Evolutionary conservation across 1,140 invertebrate species (phyloP).

Genomic region (Drosophila varians): DNA sequence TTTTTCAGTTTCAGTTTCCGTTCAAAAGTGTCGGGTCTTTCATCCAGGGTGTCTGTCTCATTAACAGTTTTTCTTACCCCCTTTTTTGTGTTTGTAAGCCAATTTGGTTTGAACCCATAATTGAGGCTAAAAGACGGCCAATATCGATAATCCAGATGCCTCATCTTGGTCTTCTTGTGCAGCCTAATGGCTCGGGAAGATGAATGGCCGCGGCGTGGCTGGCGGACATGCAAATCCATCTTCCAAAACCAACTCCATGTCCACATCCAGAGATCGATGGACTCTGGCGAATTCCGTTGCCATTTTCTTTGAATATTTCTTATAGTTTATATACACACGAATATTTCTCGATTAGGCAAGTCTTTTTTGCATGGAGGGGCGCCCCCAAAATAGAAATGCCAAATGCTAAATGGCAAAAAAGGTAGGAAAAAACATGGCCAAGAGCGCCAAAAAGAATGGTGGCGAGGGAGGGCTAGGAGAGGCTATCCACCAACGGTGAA

Average conservation of each 20-base stretch:
- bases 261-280: constrained; percentile 1
- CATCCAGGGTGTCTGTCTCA: background rate
- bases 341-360: background rate
- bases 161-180: background rate
- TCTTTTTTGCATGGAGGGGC: constrained; percentile 17
- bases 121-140: constrained; percentile 42
- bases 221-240: background rate
- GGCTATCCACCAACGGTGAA: constrained; percentile 28
- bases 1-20: constrained; percentile 17
- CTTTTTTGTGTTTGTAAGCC: constrained; percentile 22
- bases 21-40: background rate
- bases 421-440: constrained; percentile 25
- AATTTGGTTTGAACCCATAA: constrained; percentile 36
- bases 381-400: constrained; percentile 46
- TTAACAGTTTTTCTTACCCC: constrained; percentile 44
- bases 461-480: background rate
- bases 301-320: background rate
- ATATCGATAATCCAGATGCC: constrained; percentile 31
- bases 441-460: constrained; percentile 26
- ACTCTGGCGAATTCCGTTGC: background rate
- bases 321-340: background rate
- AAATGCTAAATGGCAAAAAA: constrained; percentile 50
- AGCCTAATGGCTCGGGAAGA: constrained; percentile 3
- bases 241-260: too few species aligned
- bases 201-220: background rate